phyloP scores from a whole-genome alignment of 2,888 invertebrate genomes.

The Drosophila flavopinicola region DNA sequence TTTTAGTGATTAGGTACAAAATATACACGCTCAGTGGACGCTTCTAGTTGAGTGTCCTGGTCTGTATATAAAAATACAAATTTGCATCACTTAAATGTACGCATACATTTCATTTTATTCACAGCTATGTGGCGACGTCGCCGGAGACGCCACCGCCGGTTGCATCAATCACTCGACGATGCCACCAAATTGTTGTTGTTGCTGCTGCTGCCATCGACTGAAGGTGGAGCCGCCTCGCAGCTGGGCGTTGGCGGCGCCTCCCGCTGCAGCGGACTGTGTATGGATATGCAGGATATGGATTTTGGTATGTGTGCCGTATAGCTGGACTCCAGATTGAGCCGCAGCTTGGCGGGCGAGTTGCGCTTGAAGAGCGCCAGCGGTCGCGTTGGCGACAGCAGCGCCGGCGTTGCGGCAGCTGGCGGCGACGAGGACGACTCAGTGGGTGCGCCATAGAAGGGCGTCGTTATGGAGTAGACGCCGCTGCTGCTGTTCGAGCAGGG shows the following conservation, averaged over 20 bases:
- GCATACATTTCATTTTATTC: slow-evolving; percentile 56
- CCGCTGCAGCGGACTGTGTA: slow-evolving; percentile 65
- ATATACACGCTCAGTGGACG: slow-evolving; percentile 34
- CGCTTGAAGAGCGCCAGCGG: slow-evolving; percentile 76
- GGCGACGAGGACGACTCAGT: slow-evolving; percentile 29
- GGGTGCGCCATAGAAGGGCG: slow-evolving; percentile 11
- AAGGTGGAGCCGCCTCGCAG: slow-evolving; percentile 54
- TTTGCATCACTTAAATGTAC: slow-evolving; percentile 46
- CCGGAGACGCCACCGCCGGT: slow-evolving; percentile 21
- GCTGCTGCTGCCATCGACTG: slow-evolving; percentile 38
- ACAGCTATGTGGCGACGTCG: slow-evolving; percentile 54
- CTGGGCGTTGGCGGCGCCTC: slow-evolving; percentile 65
- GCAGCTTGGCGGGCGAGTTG: slow-evolving; percentile 80
- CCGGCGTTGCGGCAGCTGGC: slow-evolving; percentile 18
- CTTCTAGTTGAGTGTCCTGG: background rate
- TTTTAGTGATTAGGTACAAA: slow-evolving; percentile 50
- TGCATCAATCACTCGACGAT: slow-evolving; percentile 59
- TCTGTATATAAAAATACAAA: slow-evolving; percentile 43
- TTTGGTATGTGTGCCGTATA: slow-evolving; percentile 77
- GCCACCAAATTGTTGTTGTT: slow-evolving; percentile 49
- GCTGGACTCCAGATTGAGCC: slow-evolving; percentile 78
- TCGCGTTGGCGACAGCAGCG: slow-evolving; percentile 62
- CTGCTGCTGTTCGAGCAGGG: slow-evolving; percentile 67
- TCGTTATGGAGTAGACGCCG: slow-evolving; percentile 50
- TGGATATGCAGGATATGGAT: slow-evolving; percentile 81